Evolutionary conservation across 1,140 invertebrate genomes (phyloP), one percentile per base, ranked within the genome.

Genomic region (Brachionus plicatilis): DNA sequence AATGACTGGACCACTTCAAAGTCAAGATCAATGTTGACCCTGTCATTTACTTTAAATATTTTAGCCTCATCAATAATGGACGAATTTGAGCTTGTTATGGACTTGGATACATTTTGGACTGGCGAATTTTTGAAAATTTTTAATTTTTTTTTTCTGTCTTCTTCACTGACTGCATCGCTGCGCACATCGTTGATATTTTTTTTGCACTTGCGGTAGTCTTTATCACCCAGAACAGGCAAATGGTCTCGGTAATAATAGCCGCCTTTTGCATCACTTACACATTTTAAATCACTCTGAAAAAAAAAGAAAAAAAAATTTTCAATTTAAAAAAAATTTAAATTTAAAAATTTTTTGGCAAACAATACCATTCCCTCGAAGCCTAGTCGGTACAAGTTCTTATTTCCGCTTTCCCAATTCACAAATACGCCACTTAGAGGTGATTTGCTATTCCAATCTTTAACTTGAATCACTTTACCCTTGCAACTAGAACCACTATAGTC

Each of bases 361-460:
- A 88, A 88, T 88, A 93, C 93, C 96, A 98, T 98, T 89, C 96
- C 96, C 91, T 98, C 95, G 91, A 97, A 98, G n/a, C 96, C 96
- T 85, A 98, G 95, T 85, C 96, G 91, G 89, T 98, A 99, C 7
- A 99, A 91, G 92, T 98, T 99, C 90, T 98, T 98, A 8, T 95
- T 94, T 66, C 96, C 95, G 92, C 95, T 97, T 89, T 99, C 96
- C 96, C 96, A 99, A 80, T 97, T 93, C 37, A 98, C 94, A 91
- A 97, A 98, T 17, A 96, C 96, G 75, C 96, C 96, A 85, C 95
- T 96, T 72, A 96, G 91, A 37, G 96, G 96, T 88, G 95, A 96
- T 1, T 95, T 94, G 50, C 95, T 95, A 86, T 95, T 97, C 96
- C 96, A 99, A 88, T 99, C 96, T 91, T 98, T 96, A 80, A 98